phyloP scores from a whole-genome alignment of 2,113 vertebrate species.

The Pavo muticus region DNA sequence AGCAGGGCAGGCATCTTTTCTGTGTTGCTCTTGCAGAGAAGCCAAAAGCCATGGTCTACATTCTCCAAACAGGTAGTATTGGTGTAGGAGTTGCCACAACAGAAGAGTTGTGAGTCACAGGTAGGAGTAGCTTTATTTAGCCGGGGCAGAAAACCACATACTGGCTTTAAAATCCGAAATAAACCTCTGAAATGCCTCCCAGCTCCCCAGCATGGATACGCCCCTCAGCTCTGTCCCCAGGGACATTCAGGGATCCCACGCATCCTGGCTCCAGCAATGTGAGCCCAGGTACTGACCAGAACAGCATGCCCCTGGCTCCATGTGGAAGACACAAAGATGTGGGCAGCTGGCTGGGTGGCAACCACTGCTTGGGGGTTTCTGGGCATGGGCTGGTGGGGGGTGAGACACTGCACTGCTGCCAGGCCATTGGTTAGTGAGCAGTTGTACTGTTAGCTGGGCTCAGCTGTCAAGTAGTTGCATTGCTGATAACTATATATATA shows the following conservation, averaged over 20 bases:
- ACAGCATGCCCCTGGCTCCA: background rate
- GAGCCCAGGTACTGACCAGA: background rate
- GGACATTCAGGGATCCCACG: rapidly evolving
- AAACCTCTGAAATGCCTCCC: background rate
- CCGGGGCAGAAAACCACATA: background rate
- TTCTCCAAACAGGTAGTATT: background rate
- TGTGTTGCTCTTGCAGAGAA: background rate
- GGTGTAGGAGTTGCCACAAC: background rate
- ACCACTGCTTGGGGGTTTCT: too few species aligned
- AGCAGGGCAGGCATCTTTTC: background rate
- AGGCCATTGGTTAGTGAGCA: too few species aligned
- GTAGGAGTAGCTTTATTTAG: background rate
- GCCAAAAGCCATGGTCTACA: background rate
- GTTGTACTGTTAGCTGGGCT: too few species aligned
- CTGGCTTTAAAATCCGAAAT: background rate
- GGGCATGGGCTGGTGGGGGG: too few species aligned
- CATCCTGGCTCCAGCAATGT: rapidly evolving
- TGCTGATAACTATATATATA: too few species aligned
- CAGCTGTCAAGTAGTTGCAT: too few species aligned
- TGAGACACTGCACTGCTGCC: too few species aligned
- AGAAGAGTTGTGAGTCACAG: background rate
- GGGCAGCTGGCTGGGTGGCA: too few species aligned
- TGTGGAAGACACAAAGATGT: too few species aligned
- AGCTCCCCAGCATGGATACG: rapidly evolving
- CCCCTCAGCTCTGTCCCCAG: background rate